These are phyloP conservation scores for Channa striata DNA, from an alignment of 2,797 vertebrate species.

Conservation along the genomic window DNA sequence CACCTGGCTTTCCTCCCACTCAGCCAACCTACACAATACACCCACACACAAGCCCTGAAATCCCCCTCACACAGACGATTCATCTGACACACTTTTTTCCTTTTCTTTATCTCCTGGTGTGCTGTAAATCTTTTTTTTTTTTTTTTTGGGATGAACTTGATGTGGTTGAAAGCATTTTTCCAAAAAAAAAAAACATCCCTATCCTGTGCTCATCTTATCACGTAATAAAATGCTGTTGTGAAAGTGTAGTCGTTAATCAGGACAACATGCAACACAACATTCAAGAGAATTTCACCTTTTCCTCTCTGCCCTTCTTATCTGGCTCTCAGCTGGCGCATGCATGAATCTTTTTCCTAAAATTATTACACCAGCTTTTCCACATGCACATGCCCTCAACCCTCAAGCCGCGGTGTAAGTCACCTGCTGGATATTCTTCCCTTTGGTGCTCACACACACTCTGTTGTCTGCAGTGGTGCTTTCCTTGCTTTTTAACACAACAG, in stretches of 20 bases:
- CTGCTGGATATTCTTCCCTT: constrained; percentile 45
- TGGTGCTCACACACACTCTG: constrained; percentile 14
- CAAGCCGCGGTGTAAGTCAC: constrained; percentile 30
- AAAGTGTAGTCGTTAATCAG: constrained; percentile 64
- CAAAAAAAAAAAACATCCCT: constrained; percentile 10
- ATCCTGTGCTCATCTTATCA: constrained; percentile 45
- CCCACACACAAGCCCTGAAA: constrained; percentile 72
- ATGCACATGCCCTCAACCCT: constrained; percentile 33
- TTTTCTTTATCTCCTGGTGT: constrained; percentile 50
- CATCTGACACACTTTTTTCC: constrained; percentile 68
- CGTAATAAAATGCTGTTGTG: constrained; percentile 37
- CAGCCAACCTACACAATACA: constrained; percentile 77
- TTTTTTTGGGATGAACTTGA: constrained; percentile 54
- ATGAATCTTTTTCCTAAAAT: constrained; percentile 50
- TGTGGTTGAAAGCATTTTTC: constrained; percentile 43
- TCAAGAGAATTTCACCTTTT: constrained; percentile 64
- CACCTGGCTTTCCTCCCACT: constrained; percentile 80
- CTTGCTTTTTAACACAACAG: constrained; percentile 46
- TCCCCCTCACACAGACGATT: constrained; percentile 61
- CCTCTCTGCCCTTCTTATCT: constrained; percentile 50
- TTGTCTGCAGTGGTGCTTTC: constrained; percentile 46
- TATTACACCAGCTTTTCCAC: constrained; percentile 53
- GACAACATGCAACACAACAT: constrained; percentile 46
- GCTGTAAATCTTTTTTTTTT: constrained; percentile 48
- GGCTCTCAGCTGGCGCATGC: constrained; percentile 48